These are phyloP conservation scores for Pholis gunnellus DNA, from an alignment of 2,113 vertebrate species.

Conservation along the genomic window DNA sequence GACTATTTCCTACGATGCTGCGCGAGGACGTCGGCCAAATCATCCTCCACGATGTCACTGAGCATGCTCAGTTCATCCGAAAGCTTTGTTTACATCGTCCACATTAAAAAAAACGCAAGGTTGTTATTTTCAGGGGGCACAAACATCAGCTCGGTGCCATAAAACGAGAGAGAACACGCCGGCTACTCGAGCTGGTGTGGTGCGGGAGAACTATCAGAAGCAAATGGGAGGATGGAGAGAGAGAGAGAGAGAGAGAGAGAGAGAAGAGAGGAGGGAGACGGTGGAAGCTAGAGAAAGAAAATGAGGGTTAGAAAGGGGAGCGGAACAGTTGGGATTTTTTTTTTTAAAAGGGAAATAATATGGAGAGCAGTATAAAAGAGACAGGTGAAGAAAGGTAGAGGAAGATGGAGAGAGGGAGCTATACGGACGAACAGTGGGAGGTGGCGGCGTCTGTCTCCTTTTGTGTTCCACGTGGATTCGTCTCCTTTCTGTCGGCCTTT, in stretches of 20 bases:
- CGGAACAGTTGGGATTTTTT: not conserved
- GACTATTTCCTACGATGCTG: not conserved
- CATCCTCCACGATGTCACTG: too few relatives aligned
- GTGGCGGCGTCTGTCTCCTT: constrained; percentile 52
- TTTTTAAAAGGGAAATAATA: not conserved
- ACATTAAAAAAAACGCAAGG: not conserved
- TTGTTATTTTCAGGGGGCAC: not conserved
- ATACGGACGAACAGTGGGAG: constrained; percentile 28
- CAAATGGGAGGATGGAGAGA: not conserved
- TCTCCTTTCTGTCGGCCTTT: constrained; percentile 57
- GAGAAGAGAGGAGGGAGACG: not conserved
- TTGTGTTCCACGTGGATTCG: constrained; percentile 71
- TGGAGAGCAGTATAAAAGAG: constrained; percentile 12
- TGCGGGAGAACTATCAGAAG: not conserved
- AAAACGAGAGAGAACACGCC: not conserved
- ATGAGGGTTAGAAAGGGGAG: not conserved
- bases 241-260: too few relatives aligned
- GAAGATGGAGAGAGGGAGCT: not conserved
- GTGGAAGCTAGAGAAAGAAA: not conserved
- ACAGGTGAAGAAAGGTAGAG: constrained; percentile 11
- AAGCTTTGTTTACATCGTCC: not conserved
- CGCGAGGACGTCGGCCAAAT: too few relatives aligned
- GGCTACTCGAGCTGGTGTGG: not conserved
- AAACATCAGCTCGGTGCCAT: not conserved
- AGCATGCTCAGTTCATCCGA: not conserved